phyloP scores from a whole-genome alignment of 2,797 vertebrate species.

The Labeo calbasu region DNA sequence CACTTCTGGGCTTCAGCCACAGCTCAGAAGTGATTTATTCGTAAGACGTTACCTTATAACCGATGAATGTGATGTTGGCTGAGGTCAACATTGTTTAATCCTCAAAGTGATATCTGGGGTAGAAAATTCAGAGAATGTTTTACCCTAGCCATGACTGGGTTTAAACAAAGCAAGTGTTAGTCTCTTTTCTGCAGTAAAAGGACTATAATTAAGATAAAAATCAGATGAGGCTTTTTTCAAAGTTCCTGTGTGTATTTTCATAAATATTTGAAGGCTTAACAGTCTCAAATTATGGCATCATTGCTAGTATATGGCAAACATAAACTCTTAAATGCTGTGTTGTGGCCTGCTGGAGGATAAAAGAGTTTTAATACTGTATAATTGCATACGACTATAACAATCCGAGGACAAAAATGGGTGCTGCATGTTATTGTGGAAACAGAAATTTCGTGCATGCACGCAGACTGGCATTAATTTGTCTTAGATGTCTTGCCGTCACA shows the following conservation, averaged over 20 bases:
- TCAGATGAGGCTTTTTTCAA: conserved; percentile 44
- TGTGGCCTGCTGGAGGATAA: conserved; percentile 50
- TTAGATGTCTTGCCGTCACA: not conserved
- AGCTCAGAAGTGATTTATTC: conserved; percentile 32
- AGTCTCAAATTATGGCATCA: conserved; percentile 18
- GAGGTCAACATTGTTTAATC: conserved; percentile 22
- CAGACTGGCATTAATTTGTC: conserved; percentile 4
- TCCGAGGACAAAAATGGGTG: conserved; percentile 23
- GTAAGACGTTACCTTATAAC: conserved; percentile 48
- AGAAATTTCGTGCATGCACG: conserved; percentile 48
- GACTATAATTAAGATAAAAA: conserved; percentile 53
- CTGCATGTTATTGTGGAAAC: conserved; percentile 6
- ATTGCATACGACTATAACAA: conserved; percentile 51
- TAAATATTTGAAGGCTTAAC: conserved; percentile 39
- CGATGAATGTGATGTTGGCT: conserved; percentile 44
- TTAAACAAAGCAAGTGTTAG: conserved; percentile 38
- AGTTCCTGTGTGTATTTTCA: conserved; percentile 46
- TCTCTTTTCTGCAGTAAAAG: conserved; percentile 14
- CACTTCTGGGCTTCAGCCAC: conserved; percentile 33
- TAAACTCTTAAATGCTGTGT: not conserved
- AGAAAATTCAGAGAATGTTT: conserved; percentile 60
- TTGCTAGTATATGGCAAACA: not conserved
- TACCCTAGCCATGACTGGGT: conserved; percentile 42
- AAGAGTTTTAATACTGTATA: conserved; percentile 64
- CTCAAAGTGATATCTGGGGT: conserved; percentile 36